Base-by-base conservation (phyloP, 2,888 invertebrate genomes). In the Philhelius pedissequus region DNA sequence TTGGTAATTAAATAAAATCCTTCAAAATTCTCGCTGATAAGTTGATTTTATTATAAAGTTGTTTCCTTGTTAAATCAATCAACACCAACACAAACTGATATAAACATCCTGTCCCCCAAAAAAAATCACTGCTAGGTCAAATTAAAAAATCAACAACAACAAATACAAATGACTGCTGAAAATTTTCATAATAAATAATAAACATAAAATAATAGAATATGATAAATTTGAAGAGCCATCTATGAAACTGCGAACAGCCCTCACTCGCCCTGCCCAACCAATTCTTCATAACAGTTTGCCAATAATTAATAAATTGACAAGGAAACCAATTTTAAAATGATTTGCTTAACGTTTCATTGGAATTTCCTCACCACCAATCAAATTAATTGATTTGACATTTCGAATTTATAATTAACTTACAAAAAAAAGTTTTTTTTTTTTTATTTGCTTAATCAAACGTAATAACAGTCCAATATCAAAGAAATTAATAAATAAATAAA, bases 361-460 rank as follows among this genome's bases (percentile, higher is more conserved):
- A 18, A 6, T 15, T 62, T 43, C 22, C 43, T 27, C 62, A 13
- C 18, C 40, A 18, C 6, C 15, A 70, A 20, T 69, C 58, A 48
- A 22, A 35, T 30, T 58, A 71, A 71, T 71, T 58, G 35, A 45
- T 45, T 32, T 58, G 45, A 58, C 32, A 58, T 71, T 71, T 71
- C 30, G 22, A 70, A 32, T 45, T 45, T 56, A 70, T 43, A 56
- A 70, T 56, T 43, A 69, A 40, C 18, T 56, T 35, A 54, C 4
- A 15, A 15, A 15, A n/a, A 25, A 13, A 11, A 18, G 6, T 0
- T n/a, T 43, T 43, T 8, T 18, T 8, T 43, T 4, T 1, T 30
- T 4, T 30, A 7, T 43, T 2, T n/a, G n/a, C n/a, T n/a, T 1
- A 18, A 43, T 43, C 18, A 43, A 18, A 43, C 8, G 8, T 9